Conservation (phyloP, 1,140 invertebrate species). For the Megalopta genalis region DNA sequence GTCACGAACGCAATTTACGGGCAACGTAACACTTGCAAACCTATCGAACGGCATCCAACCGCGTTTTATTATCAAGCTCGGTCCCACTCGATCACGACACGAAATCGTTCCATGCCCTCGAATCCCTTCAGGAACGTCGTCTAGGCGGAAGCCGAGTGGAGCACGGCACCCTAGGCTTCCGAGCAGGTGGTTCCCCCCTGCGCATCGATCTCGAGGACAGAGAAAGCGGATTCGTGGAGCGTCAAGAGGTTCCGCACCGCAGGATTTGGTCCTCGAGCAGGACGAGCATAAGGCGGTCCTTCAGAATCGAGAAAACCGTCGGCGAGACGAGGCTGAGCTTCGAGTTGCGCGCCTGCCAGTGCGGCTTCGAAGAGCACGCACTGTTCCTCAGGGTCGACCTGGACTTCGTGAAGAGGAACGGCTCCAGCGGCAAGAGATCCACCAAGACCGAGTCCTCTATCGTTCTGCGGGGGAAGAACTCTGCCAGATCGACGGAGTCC, state of each 20-base stretch:
- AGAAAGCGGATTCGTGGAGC: conserved; percentile 91
- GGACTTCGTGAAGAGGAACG: conserved; percentile 56
- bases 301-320: conserved; percentile 81
- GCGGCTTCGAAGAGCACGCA: conserved; percentile 69
- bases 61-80: background rate
- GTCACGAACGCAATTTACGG: no score
- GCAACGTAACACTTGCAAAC: no score
- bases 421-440: conserved; percentile 47
- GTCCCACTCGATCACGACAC: no score
- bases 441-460: conserved; percentile 58
- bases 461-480: conserved; percentile 60
- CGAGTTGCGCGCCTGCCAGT: conserved; percentile 80
- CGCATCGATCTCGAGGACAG: conserved; percentile 92
- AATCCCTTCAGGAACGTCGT: conserved; percentile 84
- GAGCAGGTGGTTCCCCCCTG: conserved; percentile 92
- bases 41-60: background rate
- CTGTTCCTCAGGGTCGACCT: conserved; percentile 65
- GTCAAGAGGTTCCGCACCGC: conserved; percentile 95
- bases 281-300: conserved; percentile 91
- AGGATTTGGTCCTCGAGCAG: conserved; percentile 93
- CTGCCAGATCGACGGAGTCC: conserved; percentile 69
- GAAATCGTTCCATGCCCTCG: background rate
- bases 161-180: conserved; percentile 90
- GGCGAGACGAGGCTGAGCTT: conserved; percentile 91
- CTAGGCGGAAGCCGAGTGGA: conserved; percentile 91